These are phyloP conservation scores for Pyrocephalus nanus DNA, from an alignment of 2,797 vertebrate species.

Conservation along the genomic window DNA sequence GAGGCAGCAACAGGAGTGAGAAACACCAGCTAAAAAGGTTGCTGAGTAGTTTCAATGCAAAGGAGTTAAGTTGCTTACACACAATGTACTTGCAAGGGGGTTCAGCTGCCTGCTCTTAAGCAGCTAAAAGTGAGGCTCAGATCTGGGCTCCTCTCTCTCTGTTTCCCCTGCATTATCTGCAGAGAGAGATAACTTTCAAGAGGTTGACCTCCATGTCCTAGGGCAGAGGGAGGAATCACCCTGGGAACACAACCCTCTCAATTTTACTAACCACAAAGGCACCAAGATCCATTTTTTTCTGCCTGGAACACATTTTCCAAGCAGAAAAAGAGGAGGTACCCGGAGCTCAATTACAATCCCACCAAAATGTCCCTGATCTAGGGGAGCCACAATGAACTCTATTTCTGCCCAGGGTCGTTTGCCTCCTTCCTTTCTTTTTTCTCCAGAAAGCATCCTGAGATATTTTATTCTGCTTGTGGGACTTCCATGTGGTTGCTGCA, in stretches of 20 bases:
- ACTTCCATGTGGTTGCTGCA: background rate
- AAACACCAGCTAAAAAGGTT: background rate
- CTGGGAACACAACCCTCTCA: background rate
- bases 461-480: background rate
- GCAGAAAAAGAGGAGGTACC: background rate
- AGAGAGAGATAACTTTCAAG: background rate
- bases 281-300: background rate
- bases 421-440: background rate
- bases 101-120: background rate
- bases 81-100: background rate
- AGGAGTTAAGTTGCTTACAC: background rate
- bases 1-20: background rate
- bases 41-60: background rate
- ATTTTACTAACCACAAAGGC: background rate
- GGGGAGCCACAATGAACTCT: background rate
- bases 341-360: background rate
- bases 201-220: background rate
- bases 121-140: background rate
- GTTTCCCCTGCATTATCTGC: background rate
- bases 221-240: background rate
- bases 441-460: background rate
- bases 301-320: background rate
- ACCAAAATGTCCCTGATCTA: background rate
- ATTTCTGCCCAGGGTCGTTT: background rate
- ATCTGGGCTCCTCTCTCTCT: background rate